Conservation (phyloP, 2,113 vertebrate species). For the Talpa occidentalis region DNA sequence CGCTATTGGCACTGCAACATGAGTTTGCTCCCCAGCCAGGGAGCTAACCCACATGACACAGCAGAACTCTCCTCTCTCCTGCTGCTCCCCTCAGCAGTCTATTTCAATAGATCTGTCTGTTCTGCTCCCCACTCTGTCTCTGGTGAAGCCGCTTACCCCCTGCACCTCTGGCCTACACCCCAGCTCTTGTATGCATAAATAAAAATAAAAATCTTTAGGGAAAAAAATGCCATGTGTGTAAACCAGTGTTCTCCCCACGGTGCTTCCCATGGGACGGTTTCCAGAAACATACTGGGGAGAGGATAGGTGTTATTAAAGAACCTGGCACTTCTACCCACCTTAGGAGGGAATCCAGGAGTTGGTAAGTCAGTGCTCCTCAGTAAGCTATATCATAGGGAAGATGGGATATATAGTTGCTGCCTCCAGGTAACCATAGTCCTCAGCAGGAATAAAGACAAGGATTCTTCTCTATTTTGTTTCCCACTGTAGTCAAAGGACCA, state of each 20-base stretch:
- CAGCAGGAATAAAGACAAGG: not conserved
- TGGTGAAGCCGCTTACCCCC: too few species aligned
- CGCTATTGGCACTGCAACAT: too few species aligned
- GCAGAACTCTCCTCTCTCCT: too few species aligned
- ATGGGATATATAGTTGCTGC: not conserved
- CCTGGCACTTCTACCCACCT: not conserved
- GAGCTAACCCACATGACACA: too few species aligned
- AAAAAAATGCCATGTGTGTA: not conserved
- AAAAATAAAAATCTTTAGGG: too few species aligned
- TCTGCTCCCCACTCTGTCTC: too few species aligned
- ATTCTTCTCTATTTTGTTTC: not conserved
- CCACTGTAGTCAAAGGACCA: not conserved
- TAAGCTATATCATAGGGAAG: not conserved
- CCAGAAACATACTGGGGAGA: not conserved
- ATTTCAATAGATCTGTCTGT: too few species aligned
- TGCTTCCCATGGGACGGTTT: not conserved
- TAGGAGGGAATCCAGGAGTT: not conserved
- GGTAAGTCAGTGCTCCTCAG: constrained; percentile 1
- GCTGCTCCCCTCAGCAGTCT: too few species aligned
- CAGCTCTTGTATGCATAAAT: too few species aligned
- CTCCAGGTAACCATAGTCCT: not conserved
- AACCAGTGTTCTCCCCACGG: not conserved
- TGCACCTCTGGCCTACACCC: too few species aligned
- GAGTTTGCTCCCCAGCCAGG: too few species aligned
- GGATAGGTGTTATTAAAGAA: constrained; percentile 26